Percentiles rank a stretch among this genome's conserved stretches.
phyloP scores from a whole-genome alignment of 2,797 vertebrate genomes.

The Synaphobranchus kaupii region DNA sequence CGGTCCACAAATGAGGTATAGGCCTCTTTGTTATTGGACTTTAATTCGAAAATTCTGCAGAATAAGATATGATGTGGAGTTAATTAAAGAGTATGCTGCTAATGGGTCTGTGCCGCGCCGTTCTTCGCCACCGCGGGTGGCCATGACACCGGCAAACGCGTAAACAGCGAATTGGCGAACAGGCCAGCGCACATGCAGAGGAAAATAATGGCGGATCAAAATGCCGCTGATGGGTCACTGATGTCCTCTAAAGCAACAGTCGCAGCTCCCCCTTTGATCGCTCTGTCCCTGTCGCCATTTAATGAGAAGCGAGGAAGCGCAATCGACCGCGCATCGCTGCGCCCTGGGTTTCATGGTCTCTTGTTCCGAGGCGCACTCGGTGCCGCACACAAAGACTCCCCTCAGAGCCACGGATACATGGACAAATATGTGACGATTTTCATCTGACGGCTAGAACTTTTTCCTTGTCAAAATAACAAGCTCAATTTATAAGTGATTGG shows the following conservation, averaged over 20 bases:
- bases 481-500: constrained; percentile 58
- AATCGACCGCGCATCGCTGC: neutral
- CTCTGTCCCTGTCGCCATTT: neutral
- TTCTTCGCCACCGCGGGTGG: neutral
- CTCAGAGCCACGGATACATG: neutral
- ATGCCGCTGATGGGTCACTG: neutral
- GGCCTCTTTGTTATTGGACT: no score
- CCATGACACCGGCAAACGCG: neutral
- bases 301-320: constrained; percentile 23
- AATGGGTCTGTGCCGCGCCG: neutral
- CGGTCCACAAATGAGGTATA: neutral
- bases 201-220: constrained; percentile 10
- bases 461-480: constrained; percentile 65
- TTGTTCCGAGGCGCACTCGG: neutral
- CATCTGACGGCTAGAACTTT: neutral
- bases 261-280: neutral
- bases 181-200: neutral
- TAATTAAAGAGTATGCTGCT: neutral
- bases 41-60: neutral
- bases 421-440: neutral
- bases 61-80: neutral
- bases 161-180: neutral
- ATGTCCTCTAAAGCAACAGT: neutral
- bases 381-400: constrained; percentile 13
- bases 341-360: neutral